Conservation (phyloP, 1,140 invertebrate species). For the Diabrotica undecimpunctata region DNA sequence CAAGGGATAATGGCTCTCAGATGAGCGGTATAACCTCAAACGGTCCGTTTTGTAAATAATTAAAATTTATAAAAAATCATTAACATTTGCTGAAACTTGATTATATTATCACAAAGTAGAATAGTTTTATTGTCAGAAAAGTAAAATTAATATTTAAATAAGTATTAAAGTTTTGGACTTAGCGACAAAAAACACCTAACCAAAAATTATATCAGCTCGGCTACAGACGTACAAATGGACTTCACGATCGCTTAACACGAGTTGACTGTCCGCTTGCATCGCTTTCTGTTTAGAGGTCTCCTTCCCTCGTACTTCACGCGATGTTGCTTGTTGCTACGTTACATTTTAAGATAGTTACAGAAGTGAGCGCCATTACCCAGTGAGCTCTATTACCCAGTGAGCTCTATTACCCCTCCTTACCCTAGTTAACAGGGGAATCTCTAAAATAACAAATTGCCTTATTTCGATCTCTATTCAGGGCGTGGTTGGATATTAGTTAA, state of each 20-base stretch:
- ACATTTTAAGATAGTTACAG: neutral
- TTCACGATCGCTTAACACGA: no score
- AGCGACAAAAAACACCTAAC: constrained; percentile 11
- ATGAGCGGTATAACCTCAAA: no score
- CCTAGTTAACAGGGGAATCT: neutral
- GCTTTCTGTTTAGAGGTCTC: neutral
- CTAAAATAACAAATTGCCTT: no score
- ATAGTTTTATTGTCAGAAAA: constrained; percentile 14
- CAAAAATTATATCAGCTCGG: constrained; percentile 14
- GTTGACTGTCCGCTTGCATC: neutral
- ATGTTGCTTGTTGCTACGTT: neutral
- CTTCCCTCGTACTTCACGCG: neutral
- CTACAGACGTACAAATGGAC: constrained; percentile 12
- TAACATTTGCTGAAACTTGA: constrained; percentile 1
- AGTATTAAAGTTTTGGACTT: neutral
- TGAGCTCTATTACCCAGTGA: no score
- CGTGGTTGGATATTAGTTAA: no score
- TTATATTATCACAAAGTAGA: constrained; percentile 6
- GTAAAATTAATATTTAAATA: constrained; percentile 8
- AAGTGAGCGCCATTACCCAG: constrained; percentile 13
- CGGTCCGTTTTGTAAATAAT: constrained; percentile 13
- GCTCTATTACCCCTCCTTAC: constrained; percentile 5
- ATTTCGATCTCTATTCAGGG: no score
- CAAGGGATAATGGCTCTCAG: constrained; percentile 18
- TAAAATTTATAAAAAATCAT: constrained; percentile 17